Evolutionary conservation across 2,797 vertebrate species (phyloP), one percentile per base, ranked within the genome.

Genomic region (Chaetophractus vellerosus): DNA sequence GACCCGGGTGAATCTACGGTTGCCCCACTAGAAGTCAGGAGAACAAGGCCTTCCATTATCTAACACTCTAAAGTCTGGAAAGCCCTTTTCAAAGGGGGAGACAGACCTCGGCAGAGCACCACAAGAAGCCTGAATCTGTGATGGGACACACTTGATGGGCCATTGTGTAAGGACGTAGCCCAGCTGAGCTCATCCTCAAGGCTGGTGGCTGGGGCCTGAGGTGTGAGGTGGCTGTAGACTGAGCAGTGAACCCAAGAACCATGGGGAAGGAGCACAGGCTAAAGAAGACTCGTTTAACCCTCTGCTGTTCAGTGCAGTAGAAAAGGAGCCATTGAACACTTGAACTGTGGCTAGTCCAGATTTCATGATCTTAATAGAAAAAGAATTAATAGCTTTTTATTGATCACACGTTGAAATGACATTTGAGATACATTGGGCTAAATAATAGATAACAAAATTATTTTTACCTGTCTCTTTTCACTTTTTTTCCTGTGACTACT

Each of bases 301-400:
- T n/a, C n/a, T 45, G 61, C 11, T 68, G 11, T 61, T n/a, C 15
- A 10, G 7, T 3, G 11, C 14, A n/a, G 71, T 33, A 72, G 69
- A 52, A 3, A 41, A 0, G 2, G 19, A 50, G 8, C 38, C 48
- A 26, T 10, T 2, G 52, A 50, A n/a, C 19, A 8, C 38, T 23
- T 55, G 57, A 81, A 63, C 72, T 48, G 7, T 61, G 81, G 52
- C 55, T 48, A 71, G 6, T 41, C 50, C 63, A 50, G 57, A 68
- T 78, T 75, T 68, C 61, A 82, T 48, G 85, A 50, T 90, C 33
- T 57, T 50, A 50, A 24, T 55, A 63, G n/a, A 59, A 80, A 55
- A 21, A 50, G 50, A 81, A 41, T 38, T 21, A 33, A 33, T 59
- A 50, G 41, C n/a, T 93, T 83, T 89, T 82, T 41, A 45, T 14